Evolutionary conservation across 2,113 vertebrate species (phyloP), one percentile per base, ranked within the genome.

Genomic region (Paradisaea rubra): DNA sequence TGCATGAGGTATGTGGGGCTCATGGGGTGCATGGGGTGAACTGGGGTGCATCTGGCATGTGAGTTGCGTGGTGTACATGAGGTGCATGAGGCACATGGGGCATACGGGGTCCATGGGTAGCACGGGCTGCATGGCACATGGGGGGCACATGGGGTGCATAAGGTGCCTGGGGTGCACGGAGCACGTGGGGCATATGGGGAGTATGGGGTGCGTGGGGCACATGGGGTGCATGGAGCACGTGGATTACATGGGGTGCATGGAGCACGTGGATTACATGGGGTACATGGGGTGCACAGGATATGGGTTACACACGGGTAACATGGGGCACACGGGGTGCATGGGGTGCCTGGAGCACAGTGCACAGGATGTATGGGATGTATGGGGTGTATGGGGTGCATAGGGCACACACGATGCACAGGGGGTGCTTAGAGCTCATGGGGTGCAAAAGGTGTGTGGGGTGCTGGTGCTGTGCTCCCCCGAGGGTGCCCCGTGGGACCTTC

Each of bases 341-440:
- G 7, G 14, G 11, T 16, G 7, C 17, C 9, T 20, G 17, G 42
- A 20, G 24, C 0, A 0, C 45, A 37, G 41, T 50, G 70, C 45
- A 47, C 21, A 10, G 35, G 8, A 23, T 15, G 28, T 15, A 8
- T 25, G 49, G 25, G 13, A 12, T 41, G 39, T 41, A 41, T 41
- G 41, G 12, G 12, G 3, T 24, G 1, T 15, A 5, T 4, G 5
- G 25, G 22, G 1, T 4, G 7, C 20, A 4, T 0, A 4, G 28
- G 56, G 12, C 24, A 6, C 42, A 25, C 21, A 24, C 8, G 2
- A 11, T 44, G 13, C 3, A 11, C 56, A 7, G 22, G 18, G 22
- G 2, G 12, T 11, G 11, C 35, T 4, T 0, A 15, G 28, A 28
- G 18, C 12, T 2, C 53, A 22, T 1, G 21, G 10, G 25, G 5